Evolutionary conservation across 2,888 invertebrate genomes (phyloP).

Genomic region (Drosophila buzzatii): DNA sequence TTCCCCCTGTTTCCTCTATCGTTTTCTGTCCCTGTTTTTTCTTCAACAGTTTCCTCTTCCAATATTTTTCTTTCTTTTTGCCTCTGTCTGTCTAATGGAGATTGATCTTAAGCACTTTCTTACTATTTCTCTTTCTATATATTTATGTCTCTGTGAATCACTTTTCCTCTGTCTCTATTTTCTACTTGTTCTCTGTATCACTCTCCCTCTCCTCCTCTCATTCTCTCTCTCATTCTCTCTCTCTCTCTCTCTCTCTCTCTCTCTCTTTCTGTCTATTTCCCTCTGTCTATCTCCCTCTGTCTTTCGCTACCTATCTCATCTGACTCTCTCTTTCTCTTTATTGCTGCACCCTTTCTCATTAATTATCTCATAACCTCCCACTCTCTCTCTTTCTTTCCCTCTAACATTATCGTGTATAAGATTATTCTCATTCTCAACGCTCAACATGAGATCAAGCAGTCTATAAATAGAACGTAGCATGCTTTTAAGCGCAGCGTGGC

Average conservation of each 20-base stretch:
- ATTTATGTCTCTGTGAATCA: too few species aligned
- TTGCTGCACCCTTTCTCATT: background rate
- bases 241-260: background rate
- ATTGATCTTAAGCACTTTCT: too few species aligned
- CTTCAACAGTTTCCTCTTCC: too few species aligned
- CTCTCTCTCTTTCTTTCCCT: background rate
- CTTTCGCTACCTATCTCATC: background rate
- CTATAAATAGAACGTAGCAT: slow-evolving; percentile 36
- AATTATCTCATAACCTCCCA: background rate
- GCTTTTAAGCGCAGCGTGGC: slow-evolving; percentile 67
- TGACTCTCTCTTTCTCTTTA: background rate
- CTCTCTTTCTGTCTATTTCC: background rate
- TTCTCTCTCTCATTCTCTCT: background rate
- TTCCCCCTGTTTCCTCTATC: too few species aligned
- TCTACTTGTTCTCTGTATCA: background rate
- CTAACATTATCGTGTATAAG: background rate
- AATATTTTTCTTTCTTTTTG: too few species aligned
- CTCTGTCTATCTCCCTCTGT: background rate
- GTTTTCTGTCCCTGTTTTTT: too few species aligned
- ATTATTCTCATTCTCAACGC: background rate
- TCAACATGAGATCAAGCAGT: background rate
- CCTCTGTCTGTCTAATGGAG: background rate
- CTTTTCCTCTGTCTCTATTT: too few species aligned
- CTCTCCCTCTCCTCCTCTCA: background rate
- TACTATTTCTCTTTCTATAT: too few species aligned